Percentiles rank a stretch among this genome's conserved stretches.
Evolutionary conservation across 1,140 invertebrate genomes (phyloP).

Genomic region (Drosophila gunungcola): DNA sequence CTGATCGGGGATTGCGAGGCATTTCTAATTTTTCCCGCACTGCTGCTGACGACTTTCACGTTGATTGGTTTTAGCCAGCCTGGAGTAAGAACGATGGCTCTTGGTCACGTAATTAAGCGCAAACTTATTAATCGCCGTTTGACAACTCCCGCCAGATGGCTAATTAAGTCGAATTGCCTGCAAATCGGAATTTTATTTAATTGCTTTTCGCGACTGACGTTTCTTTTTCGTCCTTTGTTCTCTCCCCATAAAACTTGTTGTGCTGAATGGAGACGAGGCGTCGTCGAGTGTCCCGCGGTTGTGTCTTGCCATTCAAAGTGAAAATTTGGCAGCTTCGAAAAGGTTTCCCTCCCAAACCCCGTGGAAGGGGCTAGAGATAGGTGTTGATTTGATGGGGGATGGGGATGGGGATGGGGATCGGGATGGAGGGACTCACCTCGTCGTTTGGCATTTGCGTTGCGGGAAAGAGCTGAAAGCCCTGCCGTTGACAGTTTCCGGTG

Average conservation of each 20-base stretch:
- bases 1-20: constrained; percentile 34
- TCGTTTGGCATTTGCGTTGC: constrained; percentile 61
- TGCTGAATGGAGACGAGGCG: constrained; percentile 49
- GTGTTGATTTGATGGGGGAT: no score
- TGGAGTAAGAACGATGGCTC: constrained; percentile 34
- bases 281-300: constrained; percentile 11
- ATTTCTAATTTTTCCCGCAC: constrained; percentile 71
- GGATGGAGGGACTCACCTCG: background rate
- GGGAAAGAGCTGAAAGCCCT: constrained; percentile 51
- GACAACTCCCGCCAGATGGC: constrained; percentile 12
- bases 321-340: constrained; percentile 55
- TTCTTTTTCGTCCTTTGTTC: constrained; percentile 7
- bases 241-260: background rate
- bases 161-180: constrained; percentile 74
- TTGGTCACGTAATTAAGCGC: constrained; percentile 71
- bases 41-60: constrained; percentile 29
- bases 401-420: no score
- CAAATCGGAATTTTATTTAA: constrained; percentile 56
- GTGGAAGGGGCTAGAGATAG: background rate
- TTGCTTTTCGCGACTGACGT: constrained; percentile 22
- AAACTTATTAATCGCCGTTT: constrained; percentile 70
- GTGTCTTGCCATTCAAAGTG: constrained; percentile 47
- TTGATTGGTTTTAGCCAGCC: constrained; percentile 37
- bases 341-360: constrained; percentile 4
- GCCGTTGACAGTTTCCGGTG: constrained; percentile 48